Percentiles rank a stretch among this genome's conserved stretches.
phyloP scores from a whole-genome alignment of 2,888 invertebrate genomes.

The Cloeon dipterum region DNA sequence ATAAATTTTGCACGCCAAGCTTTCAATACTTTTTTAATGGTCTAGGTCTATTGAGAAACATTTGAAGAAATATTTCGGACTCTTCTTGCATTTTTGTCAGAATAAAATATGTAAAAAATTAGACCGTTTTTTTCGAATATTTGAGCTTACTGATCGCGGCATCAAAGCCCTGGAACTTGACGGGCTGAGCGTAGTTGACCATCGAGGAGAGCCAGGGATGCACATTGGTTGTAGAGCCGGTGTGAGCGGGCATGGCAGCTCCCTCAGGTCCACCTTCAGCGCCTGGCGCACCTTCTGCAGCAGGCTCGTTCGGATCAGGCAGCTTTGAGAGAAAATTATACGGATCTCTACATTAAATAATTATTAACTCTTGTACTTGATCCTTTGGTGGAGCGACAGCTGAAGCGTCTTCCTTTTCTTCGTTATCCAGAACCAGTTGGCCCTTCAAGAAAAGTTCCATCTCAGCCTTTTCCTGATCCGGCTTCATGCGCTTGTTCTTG shows the following conservation, averaged over 20 bases:
- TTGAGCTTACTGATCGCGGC: slow-evolving; percentile 38
- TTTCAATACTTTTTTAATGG: too few species aligned
- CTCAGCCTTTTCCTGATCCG: slow-evolving; percentile 41
- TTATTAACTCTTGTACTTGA: slow-evolving; percentile 10
- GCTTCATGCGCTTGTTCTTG: slow-evolving; percentile 38
- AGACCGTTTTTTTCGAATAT: not conserved
- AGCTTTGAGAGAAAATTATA: not conserved
- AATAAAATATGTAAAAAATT: not conserved
- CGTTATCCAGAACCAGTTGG: slow-evolving; percentile 26
- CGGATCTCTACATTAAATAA: not conserved
- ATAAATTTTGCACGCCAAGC: too few species aligned
- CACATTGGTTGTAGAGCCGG: slow-evolving; percentile 39
- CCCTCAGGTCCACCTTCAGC: slow-evolving; percentile 9
- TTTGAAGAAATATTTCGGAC: too few species aligned
- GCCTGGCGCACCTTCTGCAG: too few species aligned
- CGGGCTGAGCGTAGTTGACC: slow-evolving; percentile 46
- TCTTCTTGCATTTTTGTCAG: too few species aligned
- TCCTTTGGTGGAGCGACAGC: slow-evolving; percentile 15
- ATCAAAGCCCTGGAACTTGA: slow-evolving; percentile 44
- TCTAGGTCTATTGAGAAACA: too few species aligned
- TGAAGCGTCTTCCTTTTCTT: slow-evolving; percentile 24
- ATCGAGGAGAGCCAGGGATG: slow-evolving; percentile 42
- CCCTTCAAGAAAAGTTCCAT: slow-evolving; percentile 26
- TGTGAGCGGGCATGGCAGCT: slow-evolving; percentile 24
- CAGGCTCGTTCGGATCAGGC: not conserved